Evolutionary conservation across 2,797 vertebrate genomes (phyloP).

Genomic region (Poeciliopsis presidionis): DNA sequence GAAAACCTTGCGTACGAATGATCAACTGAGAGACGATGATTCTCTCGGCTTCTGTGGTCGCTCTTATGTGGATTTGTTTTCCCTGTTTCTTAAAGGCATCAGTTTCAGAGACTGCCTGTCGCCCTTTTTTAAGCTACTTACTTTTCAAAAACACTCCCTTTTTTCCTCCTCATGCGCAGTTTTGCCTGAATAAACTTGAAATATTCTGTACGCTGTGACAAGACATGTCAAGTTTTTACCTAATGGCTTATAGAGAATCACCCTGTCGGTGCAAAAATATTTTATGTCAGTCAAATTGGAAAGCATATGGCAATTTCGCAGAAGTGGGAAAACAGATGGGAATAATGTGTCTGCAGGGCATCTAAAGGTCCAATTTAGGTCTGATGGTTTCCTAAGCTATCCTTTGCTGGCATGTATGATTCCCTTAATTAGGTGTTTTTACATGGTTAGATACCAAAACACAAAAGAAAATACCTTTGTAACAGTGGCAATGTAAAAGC

Average conservation of each 20-base stretch:
- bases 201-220: neutral
- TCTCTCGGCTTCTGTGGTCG: neutral
- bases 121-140: neutral
- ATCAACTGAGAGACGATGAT: neutral
- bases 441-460: no score
- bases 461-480: neutral
- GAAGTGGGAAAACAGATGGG: conserved; percentile 2
- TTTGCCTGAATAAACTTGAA: neutral
- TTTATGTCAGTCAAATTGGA: neutral
- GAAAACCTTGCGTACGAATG: neutral
- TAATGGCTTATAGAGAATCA: neutral
- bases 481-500: neutral
- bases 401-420: neutral
- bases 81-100: neutral
- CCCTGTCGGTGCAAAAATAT: neutral
- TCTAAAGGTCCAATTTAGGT: neutral
- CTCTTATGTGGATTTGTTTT: neutral
- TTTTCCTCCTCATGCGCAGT: neutral
- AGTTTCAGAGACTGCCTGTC: neutral
- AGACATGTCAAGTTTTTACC: neutral
- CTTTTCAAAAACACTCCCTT: neutral
- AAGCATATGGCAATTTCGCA: neutral
- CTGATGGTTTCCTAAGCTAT: neutral
- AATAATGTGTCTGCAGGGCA: neutral
- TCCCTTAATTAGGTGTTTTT: neutral